These are phyloP conservation scores for Parnassius apollo DNA, from an alignment of 2,888 invertebrate species.

Conservation along the genomic window DNA sequence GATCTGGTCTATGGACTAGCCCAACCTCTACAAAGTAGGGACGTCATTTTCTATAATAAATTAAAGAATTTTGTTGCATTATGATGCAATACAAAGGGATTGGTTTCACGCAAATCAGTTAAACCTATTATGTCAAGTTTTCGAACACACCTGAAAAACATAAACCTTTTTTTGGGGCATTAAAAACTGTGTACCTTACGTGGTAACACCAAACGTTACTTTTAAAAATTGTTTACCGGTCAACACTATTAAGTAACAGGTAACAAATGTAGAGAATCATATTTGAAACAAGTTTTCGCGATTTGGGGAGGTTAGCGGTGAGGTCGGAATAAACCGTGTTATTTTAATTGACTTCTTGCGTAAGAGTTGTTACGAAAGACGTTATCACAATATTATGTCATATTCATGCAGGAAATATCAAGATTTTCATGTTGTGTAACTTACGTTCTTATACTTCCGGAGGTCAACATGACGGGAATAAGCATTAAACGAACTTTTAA, in stretches of 20 bases:
- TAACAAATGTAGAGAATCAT: constrained; percentile 4
- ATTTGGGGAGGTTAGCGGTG: constrained; percentile 14
- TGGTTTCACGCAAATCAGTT: too few species aligned
- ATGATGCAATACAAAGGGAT: too few species aligned
- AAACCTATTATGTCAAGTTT: too few species aligned
- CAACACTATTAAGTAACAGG: constrained; percentile 18
- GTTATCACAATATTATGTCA: constrained; percentile 27
- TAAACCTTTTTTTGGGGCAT: too few species aligned
- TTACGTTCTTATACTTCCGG: constrained; percentile 19
- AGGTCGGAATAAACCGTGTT: constrained; percentile 22
- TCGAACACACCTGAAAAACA: too few species aligned
- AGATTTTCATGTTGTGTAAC: constrained; percentile 26
- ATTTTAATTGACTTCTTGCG: constrained; percentile 24
- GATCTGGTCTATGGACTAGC: too few species aligned
- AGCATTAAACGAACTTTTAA: too few species aligned
- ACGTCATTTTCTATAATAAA: too few species aligned
- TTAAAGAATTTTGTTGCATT: too few species aligned
- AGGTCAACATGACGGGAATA: neutral
- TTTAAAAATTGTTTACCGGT: neutral
- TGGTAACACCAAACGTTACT: too few species aligned
- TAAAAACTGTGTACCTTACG: too few species aligned
- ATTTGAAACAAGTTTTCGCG: constrained; percentile 3
- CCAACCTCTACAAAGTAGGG: too few species aligned
- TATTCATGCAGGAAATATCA: constrained; percentile 26
- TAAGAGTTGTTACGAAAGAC: constrained; percentile 24